Conservation (phyloP, 2,113 vertebrate genomes). For the Aramus guarauna region DNA sequence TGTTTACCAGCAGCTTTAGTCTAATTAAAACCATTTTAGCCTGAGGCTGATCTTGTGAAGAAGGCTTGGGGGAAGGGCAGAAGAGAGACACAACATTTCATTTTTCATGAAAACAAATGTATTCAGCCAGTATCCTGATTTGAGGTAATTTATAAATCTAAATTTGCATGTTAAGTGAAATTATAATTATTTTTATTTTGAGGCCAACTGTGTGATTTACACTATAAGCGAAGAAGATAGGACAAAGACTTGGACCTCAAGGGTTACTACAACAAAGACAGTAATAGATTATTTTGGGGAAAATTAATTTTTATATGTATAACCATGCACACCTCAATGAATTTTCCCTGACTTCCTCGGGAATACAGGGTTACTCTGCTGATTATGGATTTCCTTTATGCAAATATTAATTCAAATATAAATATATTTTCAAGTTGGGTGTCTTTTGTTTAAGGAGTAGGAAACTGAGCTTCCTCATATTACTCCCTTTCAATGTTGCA, state of each 20-base stretch:
- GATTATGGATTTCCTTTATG: constrained; percentile 4
- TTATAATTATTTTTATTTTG: constrained; percentile 19
- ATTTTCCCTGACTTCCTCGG: not conserved
- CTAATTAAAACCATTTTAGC: constrained; percentile 35
- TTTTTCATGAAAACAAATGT: constrained; percentile 25
- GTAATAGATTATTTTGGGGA: not conserved
- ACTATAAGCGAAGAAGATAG: not conserved
- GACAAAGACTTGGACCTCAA: not conserved
- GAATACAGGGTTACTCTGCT: not conserved
- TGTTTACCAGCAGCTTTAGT: constrained; percentile 51
- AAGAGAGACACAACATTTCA: not conserved
- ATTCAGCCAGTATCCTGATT: not conserved
- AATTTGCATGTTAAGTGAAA: constrained; percentile 51
- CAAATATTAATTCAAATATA: constrained; percentile 38
- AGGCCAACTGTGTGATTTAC: not conserved
- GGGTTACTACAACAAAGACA: not conserved
- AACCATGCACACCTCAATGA: not conserved
- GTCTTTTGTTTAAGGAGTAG: not conserved
- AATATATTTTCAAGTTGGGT: not conserved
- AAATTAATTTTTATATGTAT: not conserved
- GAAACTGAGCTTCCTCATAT: constrained; percentile 34
- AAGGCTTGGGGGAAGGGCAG: not conserved
- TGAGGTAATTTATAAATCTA: not conserved
- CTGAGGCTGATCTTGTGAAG: not conserved
- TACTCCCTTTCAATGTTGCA: not conserved